Conservation (phyloP, 2,113 vertebrate species). For the Gavia stellata region DNA sequence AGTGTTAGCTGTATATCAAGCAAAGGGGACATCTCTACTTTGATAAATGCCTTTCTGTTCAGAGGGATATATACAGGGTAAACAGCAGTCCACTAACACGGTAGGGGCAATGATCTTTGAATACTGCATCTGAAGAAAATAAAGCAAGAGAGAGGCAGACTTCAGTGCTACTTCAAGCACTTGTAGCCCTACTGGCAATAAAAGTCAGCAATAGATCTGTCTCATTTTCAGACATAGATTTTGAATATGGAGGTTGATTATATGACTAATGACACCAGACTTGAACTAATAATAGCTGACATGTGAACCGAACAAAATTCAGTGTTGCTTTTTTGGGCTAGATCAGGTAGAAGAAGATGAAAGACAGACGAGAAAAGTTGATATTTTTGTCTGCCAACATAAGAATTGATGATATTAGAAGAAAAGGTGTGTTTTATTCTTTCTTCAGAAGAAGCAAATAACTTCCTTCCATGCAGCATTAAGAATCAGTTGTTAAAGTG, state of each 20-base stretch:
- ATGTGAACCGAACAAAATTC: not conserved
- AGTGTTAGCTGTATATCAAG: not conserved
- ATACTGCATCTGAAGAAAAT: not conserved
- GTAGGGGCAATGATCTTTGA: not conserved
- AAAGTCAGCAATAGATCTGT: not conserved
- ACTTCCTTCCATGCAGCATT: not conserved
- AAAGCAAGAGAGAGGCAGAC: not conserved
- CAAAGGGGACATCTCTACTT: not conserved
- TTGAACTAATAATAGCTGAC: not conserved
- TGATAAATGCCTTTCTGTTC: slow-evolving; percentile 5
- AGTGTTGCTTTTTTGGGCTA: not conserved
- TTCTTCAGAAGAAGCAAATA: slow-evolving; percentile 3
- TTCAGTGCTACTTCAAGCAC: not conserved
- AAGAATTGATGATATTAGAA: not conserved
- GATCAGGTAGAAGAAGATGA: not conserved
- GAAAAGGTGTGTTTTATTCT: not conserved
- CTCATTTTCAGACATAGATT: not conserved
- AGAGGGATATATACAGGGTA: not conserved
- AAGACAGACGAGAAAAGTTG: not conserved
- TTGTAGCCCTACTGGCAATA: not conserved
- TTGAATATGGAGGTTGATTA: not conserved
- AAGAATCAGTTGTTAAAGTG: slow-evolving; percentile 8
- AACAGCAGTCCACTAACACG: not conserved
- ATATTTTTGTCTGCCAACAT: not conserved
- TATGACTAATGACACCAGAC: not conserved